These are phyloP conservation scores for Paedocypris sp. DNA, from an alignment of 2,113 vertebrate genomes.

Conservation along the genomic window DNA sequence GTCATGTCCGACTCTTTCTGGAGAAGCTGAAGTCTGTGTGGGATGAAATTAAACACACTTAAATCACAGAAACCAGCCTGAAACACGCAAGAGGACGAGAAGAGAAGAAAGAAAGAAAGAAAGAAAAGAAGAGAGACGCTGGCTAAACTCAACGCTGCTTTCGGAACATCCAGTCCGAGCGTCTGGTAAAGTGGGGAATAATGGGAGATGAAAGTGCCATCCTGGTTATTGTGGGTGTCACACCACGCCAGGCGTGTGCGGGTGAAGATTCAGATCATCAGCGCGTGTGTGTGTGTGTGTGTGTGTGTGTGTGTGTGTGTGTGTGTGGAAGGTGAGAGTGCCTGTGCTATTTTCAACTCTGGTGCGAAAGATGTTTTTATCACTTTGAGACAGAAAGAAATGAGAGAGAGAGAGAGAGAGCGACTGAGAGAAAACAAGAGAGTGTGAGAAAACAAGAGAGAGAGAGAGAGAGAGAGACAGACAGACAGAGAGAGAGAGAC, in stretches of 20 bases:
- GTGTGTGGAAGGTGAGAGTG: background rate
- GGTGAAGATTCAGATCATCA: constrained; percentile 2
- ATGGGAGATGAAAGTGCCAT: background rate
- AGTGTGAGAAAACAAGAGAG: background rate
- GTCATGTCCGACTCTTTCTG: too few relatives aligned
- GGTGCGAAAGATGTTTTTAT: constrained; percentile 18
- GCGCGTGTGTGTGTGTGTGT: background rate
- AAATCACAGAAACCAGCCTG: too few relatives aligned
- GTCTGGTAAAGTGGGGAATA: constrained; percentile 3
- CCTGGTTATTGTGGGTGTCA: constrained; percentile 9
- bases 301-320: background rate
- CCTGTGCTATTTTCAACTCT: constrained; percentile 5
- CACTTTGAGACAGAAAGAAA: too few relatives aligned
- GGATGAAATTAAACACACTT: too few relatives aligned
- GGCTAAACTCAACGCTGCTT: too few relatives aligned
- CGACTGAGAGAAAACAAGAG: background rate
- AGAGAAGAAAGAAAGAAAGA: too few relatives aligned
- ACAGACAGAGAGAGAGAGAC: background rate
- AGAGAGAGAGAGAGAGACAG: background rate
- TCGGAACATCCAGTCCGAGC: background rate
- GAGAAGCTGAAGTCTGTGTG: too few relatives aligned
- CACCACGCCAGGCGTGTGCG: background rate
- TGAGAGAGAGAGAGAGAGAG: background rate
- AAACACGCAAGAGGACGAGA: too few relatives aligned
- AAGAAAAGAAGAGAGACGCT: too few relatives aligned